Evolutionary conservation across 1,140 invertebrate genomes (phyloP).

Genomic region (Aphelinus atriplicis): DNA sequence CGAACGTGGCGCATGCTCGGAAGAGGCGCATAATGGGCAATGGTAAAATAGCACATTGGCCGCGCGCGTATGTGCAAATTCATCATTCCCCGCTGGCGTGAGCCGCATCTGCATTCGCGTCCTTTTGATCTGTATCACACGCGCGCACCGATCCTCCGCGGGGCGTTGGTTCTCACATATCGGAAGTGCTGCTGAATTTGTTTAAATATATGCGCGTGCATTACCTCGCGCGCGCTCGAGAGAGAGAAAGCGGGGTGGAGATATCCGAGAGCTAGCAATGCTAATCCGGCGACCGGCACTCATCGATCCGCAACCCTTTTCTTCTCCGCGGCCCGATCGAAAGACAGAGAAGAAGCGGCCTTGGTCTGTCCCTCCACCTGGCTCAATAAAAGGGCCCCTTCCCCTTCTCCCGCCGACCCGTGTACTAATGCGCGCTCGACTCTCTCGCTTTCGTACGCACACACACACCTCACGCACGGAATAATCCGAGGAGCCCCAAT

Average conservation of each 20-base stretch:
- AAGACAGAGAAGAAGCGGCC: slow-evolving; percentile 55
- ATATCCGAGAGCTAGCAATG: slow-evolving; percentile 50
- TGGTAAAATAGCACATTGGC: too few relatives aligned
- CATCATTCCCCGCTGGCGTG: slow-evolving; percentile 29
- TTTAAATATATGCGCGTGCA: slow-evolving; percentile 54
- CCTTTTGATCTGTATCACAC: slow-evolving; percentile 29
- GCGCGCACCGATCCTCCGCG: not conserved
- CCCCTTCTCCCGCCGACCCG: slow-evolving; percentile 14
- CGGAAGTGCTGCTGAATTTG: slow-evolving; percentile 39
- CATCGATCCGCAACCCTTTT: slow-evolving; percentile 64
- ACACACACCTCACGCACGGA: not conserved
- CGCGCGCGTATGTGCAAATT: slow-evolving; percentile 13
- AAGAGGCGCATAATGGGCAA: too few relatives aligned
- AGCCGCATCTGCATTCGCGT: slow-evolving; percentile 22
- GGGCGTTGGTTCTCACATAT: slow-evolving; percentile 38
- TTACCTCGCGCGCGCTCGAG: slow-evolving; percentile 41
- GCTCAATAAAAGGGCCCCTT: slow-evolving; percentile 53
- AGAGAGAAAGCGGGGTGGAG: not conserved
- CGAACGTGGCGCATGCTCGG: not conserved
- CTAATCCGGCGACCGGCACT: slow-evolving; percentile 61
- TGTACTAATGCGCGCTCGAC: slow-evolving; percentile 11
- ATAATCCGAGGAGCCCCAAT: slow-evolving; percentile 12
- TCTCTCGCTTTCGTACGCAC: slow-evolving; percentile 27
- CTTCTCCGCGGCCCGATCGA: slow-evolving; percentile 47
- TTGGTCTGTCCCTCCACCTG: slow-evolving; percentile 61